These are phyloP conservation scores for Rotaria socialis DNA, from an alignment of 2,888 invertebrate species.

Conservation along the genomic window DNA sequence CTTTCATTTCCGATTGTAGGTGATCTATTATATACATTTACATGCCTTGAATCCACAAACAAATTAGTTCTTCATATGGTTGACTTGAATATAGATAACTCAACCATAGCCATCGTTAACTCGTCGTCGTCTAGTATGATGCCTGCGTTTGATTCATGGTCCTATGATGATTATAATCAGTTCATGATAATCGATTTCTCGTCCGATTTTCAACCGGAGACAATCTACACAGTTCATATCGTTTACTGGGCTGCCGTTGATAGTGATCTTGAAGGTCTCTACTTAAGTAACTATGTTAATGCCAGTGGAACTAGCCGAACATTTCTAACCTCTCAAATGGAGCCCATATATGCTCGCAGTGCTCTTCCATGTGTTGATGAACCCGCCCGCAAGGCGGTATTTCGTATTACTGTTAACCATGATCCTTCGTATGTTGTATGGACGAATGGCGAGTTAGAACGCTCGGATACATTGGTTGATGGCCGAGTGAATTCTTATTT, in stretches of 20 bases:
- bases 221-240: neutral
- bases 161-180: neutral
- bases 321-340: slow-evolving; percentile 55
- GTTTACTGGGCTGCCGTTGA: neutral
- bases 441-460: slow-evolving; percentile 49
- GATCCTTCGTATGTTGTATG: slow-evolving; percentile 47
- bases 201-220: neutral
- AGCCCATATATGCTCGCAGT: slow-evolving; percentile 55
- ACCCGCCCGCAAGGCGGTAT: slow-evolving; percentile 53
- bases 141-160: neutral
- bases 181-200: neutral
- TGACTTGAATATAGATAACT: neutral
- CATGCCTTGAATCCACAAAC: neutral
- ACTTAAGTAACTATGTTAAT: neutral
- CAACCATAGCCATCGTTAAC: neutral
- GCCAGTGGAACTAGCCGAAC: neutral
- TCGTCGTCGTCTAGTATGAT: neutral
- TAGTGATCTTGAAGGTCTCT: neutral
- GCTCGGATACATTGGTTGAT: slow-evolving; percentile 44
- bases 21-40: neutral
- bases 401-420: slow-evolving; percentile 52
- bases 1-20: neutral
- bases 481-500: slow-evolving; percentile 63
- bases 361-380: slow-evolving; percentile 57
- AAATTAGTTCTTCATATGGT: neutral